Conservation (phyloP, 2,113 vertebrate species). For the Erpornis zantholeuca region DNA sequence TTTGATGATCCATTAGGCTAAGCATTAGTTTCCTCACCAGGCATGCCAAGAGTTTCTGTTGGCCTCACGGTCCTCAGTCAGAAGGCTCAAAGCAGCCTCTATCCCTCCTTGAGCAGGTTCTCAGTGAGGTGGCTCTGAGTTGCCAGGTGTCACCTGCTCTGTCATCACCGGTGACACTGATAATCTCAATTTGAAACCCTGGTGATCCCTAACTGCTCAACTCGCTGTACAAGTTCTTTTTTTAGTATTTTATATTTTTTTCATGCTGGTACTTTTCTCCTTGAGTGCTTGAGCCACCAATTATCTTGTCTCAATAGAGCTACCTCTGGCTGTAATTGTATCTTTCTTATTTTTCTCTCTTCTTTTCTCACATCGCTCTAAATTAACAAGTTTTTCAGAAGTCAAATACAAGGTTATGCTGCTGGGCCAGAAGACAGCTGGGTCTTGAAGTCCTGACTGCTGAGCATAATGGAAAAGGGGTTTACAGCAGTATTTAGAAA, state of each 20-base stretch:
- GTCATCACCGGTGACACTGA: neutral
- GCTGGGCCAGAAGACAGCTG: neutral
- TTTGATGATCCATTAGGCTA: neutral
- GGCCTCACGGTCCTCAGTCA: neutral
- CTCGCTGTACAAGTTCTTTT: neutral
- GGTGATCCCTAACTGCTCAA: neutral
- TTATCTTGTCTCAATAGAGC: neutral
- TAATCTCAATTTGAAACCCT: neutral
- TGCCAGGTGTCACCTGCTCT: neutral
- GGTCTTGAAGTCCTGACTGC: neutral
- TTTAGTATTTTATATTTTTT: neutral
- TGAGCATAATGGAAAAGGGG: neutral
- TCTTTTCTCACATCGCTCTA: neutral
- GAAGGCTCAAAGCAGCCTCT: neutral
- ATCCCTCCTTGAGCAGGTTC: neutral
- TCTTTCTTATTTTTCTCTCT: neutral
- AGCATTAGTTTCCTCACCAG: neutral
- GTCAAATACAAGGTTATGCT: neutral
- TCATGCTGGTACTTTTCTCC: neutral
- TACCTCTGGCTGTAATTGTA: neutral
- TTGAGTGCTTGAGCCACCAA: neutral
- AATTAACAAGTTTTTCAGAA: neutral
- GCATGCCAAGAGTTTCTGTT: accelerated
- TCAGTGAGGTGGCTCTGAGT: neutral
- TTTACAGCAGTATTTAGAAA: neutral